Evolutionary conservation across 2,888 invertebrate species (phyloP).

Genomic region (Hoplodrina blanda): DNA sequence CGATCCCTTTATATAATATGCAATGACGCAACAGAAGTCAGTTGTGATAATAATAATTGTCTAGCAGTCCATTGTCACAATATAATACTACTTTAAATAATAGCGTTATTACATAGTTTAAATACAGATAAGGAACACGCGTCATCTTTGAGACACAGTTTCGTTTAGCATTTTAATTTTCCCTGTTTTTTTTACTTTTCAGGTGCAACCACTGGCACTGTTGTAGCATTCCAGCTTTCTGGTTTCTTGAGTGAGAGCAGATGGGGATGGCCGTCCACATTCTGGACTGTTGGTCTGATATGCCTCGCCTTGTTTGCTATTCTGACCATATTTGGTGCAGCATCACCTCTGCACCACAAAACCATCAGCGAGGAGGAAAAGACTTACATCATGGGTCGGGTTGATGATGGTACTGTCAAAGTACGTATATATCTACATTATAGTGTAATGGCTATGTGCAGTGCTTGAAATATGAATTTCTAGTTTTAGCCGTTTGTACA

Average conservation of each 20-base stretch:
- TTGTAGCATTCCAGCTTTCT: conserved; percentile 91
- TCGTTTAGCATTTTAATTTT: not conserved
- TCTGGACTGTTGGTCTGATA: conserved; percentile 90
- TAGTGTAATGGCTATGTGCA: too few relatives aligned
- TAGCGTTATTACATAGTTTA: not conserved
- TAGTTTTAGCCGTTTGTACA: too few relatives aligned
- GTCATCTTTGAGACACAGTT: not conserved
- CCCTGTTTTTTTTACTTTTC: conserved; percentile 56
- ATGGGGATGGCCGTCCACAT: conserved; percentile 92
- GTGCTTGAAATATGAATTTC: too few relatives aligned
- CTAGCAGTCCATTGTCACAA: not conserved
- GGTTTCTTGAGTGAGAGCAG: conserved; percentile 90
- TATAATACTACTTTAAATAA: conserved; percentile 2
- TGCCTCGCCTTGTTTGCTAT: conserved; percentile 86
- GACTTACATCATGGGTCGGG: conserved; percentile 79
- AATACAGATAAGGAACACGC: conserved; percentile 6
- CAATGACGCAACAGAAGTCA: not conserved
- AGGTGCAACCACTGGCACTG: conserved; percentile 92
- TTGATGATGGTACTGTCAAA: conserved; percentile 62
- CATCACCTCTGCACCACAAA: conserved; percentile 84
- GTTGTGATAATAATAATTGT: not conserved
- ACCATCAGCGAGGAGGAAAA: conserved; percentile 86
- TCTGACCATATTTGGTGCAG: conserved; percentile 85
- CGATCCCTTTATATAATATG: not conserved
- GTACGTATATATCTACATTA: conserved; percentile 49